Evolutionary conservation across 1,140 invertebrate genomes (phyloP), one percentile per base, ranked within the genome.

Genomic region (Drosophila ogumai): DNA sequence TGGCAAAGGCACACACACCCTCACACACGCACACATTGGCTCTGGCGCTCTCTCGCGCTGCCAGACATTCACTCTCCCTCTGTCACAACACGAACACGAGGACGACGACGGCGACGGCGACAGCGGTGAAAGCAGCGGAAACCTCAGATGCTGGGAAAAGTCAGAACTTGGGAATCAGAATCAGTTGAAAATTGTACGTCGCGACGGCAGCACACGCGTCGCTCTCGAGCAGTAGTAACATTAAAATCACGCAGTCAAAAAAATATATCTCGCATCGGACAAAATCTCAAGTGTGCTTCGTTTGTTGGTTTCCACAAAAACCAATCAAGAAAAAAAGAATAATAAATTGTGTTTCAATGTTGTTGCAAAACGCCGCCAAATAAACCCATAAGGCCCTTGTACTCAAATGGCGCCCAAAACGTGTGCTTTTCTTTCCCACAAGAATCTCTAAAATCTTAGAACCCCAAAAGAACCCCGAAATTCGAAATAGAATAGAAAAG

Each of bases 151-250:
- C 69, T 75, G 47, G 55, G 54, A 67, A 68, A 55, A 76, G 55
- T 58, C 65, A 52, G 50, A 76, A 60, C 46, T 64, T 55, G 40
- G 52, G 76, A 64, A 63, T 88, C 81, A 88, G 85, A 56, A 52
- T 88, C 87, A 88, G 85, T 88, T 81, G 75, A 67, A 91, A 80
- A 82, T 76, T 81, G 88, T 79, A 91, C 91, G 87, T 92, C 91
- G 91, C 91, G 91, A 82, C 87, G 88, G 84, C 78, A 92, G 76
- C 91, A 92, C 90, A 91, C 91, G 87, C 87, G 91, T 77, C 88
- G 84, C 84, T 85, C 69, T 75, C 74, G 77, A 81, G 79, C 71
- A 84, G 78, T 55, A 84, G 77, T 71, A 59, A 49, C 58, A 75
- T 52, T 74, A 69, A 32, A 82, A 78, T 79, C 87, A 90, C 84